These are phyloP conservation scores for Cryptotis parvus DNA, from an alignment of 2,113 vertebrate species.

Conservation along the genomic window DNA sequence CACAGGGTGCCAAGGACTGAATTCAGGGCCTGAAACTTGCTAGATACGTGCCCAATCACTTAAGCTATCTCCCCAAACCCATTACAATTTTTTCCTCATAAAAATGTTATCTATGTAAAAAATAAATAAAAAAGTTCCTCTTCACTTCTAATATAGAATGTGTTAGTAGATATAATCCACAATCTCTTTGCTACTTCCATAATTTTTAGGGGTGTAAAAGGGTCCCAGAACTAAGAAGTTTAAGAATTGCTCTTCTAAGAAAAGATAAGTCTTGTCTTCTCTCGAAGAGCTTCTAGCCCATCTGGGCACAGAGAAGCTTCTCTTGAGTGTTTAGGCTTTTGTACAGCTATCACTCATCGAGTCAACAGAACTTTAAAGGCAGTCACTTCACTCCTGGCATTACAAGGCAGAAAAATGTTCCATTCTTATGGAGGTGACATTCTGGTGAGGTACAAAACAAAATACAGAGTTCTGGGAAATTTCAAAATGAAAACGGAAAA, in stretches of 20 bases:
- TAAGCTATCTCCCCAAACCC: no score
- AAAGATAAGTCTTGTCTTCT: background rate
- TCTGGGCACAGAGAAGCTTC: background rate
- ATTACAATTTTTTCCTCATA: background rate
- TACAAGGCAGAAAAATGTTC: background rate
- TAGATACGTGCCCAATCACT: no score
- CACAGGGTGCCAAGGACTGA: no score
- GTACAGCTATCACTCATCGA: background rate
- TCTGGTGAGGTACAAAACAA: background rate
- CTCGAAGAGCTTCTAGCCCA: background rate
- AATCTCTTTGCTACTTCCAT: background rate
- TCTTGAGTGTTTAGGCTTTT: background rate
- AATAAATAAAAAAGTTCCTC: background rate
- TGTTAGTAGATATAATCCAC: background rate
- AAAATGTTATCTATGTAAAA: background rate
- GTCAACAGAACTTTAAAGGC: background rate
- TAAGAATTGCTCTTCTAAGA: background rate
- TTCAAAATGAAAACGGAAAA: background rate
- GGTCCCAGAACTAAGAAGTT: background rate
- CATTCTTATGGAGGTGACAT: background rate
- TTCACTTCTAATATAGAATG: background rate
- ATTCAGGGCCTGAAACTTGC: no score
- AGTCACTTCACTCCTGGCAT: background rate
- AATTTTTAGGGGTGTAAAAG: conserved; percentile 1
- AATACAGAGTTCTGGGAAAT: background rate